Base-by-base conservation (phyloP, 1,140 invertebrate genomes). In the Orchestia grillus region DNA sequence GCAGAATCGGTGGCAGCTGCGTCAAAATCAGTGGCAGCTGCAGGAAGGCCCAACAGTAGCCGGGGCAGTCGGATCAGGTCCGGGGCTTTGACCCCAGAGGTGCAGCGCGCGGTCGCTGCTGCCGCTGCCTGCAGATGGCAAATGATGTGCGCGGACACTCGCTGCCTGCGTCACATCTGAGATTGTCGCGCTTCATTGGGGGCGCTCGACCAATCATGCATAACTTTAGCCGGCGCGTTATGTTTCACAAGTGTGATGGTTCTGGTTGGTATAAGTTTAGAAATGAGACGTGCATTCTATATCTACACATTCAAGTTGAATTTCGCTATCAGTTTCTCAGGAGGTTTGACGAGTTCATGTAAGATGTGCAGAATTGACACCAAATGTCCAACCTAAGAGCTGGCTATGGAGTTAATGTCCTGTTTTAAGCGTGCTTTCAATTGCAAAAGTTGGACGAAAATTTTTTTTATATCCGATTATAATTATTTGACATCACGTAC, bases 31-130 rank as follows among this genome's bases (percentile, higher is more conserved):
- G 62, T 36, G 28, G 62, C 62, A 77, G 62, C 62, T 77, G 62
- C 62, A 77, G 62, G 62, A 77, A 77, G 62, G 62, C 62, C 62
- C 62, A 53, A 77, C 62, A 77, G 62, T 77, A 77, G 62, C 62
- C 11, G 28, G 62, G 62, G 62, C 62, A 77, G 62, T 28, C 62
- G 36, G 62, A 77, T 77, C 62, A 77, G 62, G 62, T 77, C 62
- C 62, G 62, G 62, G 62, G 62, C 62, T 77, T 77, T 77, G 62
- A 77, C 62, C 62, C 28, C 62, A 15, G 62, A 77, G 47, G 62
- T 77, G 62, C 62, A 77, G 62, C 47, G 47, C 47, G 47, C 47
- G 47, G 47, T 53, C 47, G 47, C 47, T 6, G 47, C 62, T 28
- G 62, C 62, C 28, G 62, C 62, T 77, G 62, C 62, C 62, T 77